Evolutionary conservation across 1,140 invertebrate species (phyloP), one percentile per base, ranked within the genome.

Genomic region (Eufriesea mexicana): DNA sequence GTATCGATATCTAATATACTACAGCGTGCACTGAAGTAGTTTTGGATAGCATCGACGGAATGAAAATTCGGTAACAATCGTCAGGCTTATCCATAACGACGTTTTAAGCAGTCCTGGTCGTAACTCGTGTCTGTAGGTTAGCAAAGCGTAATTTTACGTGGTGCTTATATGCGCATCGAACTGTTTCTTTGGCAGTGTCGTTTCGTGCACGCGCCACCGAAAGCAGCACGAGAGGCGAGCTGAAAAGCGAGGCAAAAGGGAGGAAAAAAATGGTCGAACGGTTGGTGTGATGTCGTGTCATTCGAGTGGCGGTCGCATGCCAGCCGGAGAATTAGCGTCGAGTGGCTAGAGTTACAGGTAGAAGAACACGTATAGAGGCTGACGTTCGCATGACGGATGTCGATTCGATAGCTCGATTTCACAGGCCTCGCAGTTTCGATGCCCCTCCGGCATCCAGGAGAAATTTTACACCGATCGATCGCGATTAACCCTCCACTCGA

Each of bases 371-470:
- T 86, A 87, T 86, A 88, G 83, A 71, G 84, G 45, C 74, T 90
- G 89, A 90, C 88, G 89, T 92, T 93, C 84, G 92, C 92, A 93
- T 93, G 92, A 92, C 91, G 90, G 85, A 93, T 93, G 92, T 87
- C 91, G 93, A 93, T 92, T 91, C 89, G 86, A 93, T 92, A 92
- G 90, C 90, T 90, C 90, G 91, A 93, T 93, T 92, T 92, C 89
- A 89, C 88, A 66, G 59, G 81, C 88, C 83, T 79, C 89, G 83
- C 89, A 89, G 87, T 90, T 90, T 90, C 87, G 89, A 92, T 91
- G 79, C 87, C 85, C 79, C 70, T 67, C 66, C 80, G 83, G 75
- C 81, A 84, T 83, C 73, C 57, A 47, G 42, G 75, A 85, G 87
- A 89, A 89, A 89, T 89, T 89, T 89, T 86, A 89, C 83, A 89